Evolutionary conservation across 2,113 vertebrate genomes (phyloP), one percentile per base, ranked within the genome.

Genomic region (western clawed frog (Xenopus tropicalis)): DNA sequence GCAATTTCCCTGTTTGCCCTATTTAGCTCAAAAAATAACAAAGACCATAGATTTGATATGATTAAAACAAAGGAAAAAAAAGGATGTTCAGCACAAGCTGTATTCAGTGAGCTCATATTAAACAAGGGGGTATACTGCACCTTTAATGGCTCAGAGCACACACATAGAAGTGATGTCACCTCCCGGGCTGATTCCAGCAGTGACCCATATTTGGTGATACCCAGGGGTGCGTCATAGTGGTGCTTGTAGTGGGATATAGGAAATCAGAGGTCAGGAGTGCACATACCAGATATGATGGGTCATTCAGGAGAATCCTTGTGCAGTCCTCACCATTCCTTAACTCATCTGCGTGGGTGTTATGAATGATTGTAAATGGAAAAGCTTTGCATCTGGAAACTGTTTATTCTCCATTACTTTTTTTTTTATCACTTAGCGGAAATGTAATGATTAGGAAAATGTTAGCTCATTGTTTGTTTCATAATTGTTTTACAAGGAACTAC

Each of bases 121-220:
- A 37, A 37, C 29, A 37, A 29, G 10, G 29, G 29, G 29, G 29
- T 37, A 37, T 37, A 9, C 29, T 37, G 29, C 29, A 5, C 29
- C 29, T 37, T 37, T 37, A 37, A 37, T 54, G 52, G 2, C 19
- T 17, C 16, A n/a, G 19, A 54, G 19, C 52, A 20, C 16, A 54
- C 8, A 9, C 52, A n/a, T 54, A 1, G 17, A 54, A 19, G 69
- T 68, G 68, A 78, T 61, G 52, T 23, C 77, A 66, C 24, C 74
- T 61, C 69, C 69, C 22, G 37, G 67, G 72, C 80, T 69, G 74
- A 57, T 81, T 85, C 83, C 86, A 82, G 74, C 74, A 79, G 69
- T 74, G 59, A 74, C 77, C 85, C 87, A 85, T 88, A 86, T 88
- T 86, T 88, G 87, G 85, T 78, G 77, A 81, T 81, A 81, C 85